Conservation (phyloP, 2,113 vertebrate genomes). For the Labeo rohita region DNA sequence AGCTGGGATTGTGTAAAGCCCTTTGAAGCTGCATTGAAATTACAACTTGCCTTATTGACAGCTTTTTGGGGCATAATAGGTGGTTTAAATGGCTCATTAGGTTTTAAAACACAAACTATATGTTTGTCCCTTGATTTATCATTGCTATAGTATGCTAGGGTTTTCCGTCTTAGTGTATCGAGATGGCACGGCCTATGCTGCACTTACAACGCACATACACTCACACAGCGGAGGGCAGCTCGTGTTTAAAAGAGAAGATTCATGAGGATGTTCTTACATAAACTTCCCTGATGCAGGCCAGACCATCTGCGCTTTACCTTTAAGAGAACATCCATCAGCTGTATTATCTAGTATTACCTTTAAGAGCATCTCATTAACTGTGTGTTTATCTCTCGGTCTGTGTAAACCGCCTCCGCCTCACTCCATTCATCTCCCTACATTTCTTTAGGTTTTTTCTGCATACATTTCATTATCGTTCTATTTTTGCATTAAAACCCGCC, state of each 20-base stretch:
- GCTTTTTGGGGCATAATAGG: neutral
- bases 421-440: constrained; percentile 14
- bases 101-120: neutral
- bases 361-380: constrained; percentile 22
- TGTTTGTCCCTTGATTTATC: neutral
- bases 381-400: neutral
- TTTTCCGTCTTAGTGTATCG: neutral
- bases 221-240: neutral
- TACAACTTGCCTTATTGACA: neutral
- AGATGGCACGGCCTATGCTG: neutral
- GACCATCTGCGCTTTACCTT: constrained; percentile 41
- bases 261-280: constrained; percentile 42
- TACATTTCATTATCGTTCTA: neutral
- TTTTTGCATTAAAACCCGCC: neutral
- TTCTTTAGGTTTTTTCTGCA: neutral
- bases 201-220: neutral
- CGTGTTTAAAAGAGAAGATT: constrained; percentile 51
- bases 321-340: constrained; percentile 37
- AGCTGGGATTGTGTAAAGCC: too few relatives aligned
- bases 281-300: constrained; percentile 34
- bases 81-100: neutral
- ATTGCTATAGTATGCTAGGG: neutral
- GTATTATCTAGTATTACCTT: constrained; percentile 33
- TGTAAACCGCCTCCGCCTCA: constrained; percentile 6
- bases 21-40: too few relatives aligned